These are phyloP conservation scores for Embiotoca jacksoni DNA, from an alignment of 2,113 vertebrate species.

Conservation along the genomic window DNA sequence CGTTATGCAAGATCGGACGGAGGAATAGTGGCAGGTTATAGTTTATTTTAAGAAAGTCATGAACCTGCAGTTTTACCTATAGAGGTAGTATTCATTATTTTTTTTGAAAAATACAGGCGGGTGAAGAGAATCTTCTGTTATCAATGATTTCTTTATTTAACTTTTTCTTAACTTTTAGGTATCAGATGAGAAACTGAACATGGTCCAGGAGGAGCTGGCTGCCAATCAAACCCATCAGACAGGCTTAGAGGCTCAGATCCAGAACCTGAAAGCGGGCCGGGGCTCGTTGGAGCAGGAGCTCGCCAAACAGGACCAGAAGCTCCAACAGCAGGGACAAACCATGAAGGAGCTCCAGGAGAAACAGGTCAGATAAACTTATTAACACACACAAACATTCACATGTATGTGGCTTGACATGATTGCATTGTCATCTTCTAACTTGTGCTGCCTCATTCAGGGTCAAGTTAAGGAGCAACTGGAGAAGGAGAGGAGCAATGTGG, in stretches of 20 bases:
- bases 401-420: not conserved
- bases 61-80: not conserved
- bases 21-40: not conserved
- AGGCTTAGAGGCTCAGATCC: conserved; percentile 86
- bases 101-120: not conserved
- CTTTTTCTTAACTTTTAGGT: conserved; percentile 76
- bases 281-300: conserved; percentile 86
- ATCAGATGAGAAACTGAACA: conserved; percentile 90
- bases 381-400: not conserved
- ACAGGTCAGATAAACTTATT: conserved; percentile 81
- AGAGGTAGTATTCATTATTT: not conserved
- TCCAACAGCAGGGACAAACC: conserved; percentile 85
- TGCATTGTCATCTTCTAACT: not conserved
- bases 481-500: conserved; percentile 87
- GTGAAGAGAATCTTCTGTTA: not conserved
- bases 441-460: conserved; percentile 73
- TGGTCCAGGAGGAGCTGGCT: conserved; percentile 92
- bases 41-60: not conserved
- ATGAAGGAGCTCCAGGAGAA: conserved; percentile 88
- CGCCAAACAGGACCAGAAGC: conserved; percentile 84
- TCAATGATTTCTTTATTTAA: not conserved
- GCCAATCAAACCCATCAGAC: conserved; percentile 90
- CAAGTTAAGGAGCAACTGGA: conserved; percentile 89
- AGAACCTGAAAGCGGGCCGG: conserved; percentile 86
- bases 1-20: not conserved